Base-by-base conservation (phyloP, 1,140 invertebrate species). In the Ceratitis capitata region DNA sequence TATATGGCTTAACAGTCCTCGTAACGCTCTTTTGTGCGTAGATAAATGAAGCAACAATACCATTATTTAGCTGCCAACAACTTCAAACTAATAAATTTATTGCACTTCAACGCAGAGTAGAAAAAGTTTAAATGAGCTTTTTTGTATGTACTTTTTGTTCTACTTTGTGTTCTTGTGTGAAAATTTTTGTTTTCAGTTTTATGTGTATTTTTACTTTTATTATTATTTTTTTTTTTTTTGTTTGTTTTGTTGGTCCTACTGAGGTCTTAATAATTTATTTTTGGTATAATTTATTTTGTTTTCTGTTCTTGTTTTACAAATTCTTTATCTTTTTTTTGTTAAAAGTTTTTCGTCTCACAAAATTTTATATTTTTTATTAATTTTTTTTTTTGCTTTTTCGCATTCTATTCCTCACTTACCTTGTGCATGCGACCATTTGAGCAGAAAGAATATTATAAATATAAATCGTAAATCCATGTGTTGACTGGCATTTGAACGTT, bases 361-460 rank as follows among this genome's bases (percentile, higher is more conserved):
- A 32, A 9, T 32, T 12, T 64, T 4, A 32, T 0, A 12, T n/a
- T 42, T 42, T 42, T 39, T 74, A 0, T 78, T 78, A n/a, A n/a
- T n/a, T n/a, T 26, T 14, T 23, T 9, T 78, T 39, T 5, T 69
- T 39, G 19, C 26, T 26, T 78, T 78, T 78, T 78, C n/a, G 1
- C 4, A 5, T 14, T 39, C 45, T 26, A 26, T 12, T 49, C 23
- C 29, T 23, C 14, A 45, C 89, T 89, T 89, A 91, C 90, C 90
- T 91, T 91, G 90, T 87, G 89, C 90, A 89, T 91, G 87, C 84
- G 88, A 91, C 90, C 90, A 91, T 89, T 91, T 91, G 86, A 91
- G 88, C 87, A 91, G 88, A 86, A 91, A 89, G 88, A 91, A 88
- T 88, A 91, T 56, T 0, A 56, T 91, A 90, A 91, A 89, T 88